Percentiles rank a stretch among this genome's conserved stretches.
These are phyloP conservation scores for Aphelenchoides bicaudatus DNA, from an alignment of 2,888 invertebrate genomes.

Conservation along the genomic window DNA sequence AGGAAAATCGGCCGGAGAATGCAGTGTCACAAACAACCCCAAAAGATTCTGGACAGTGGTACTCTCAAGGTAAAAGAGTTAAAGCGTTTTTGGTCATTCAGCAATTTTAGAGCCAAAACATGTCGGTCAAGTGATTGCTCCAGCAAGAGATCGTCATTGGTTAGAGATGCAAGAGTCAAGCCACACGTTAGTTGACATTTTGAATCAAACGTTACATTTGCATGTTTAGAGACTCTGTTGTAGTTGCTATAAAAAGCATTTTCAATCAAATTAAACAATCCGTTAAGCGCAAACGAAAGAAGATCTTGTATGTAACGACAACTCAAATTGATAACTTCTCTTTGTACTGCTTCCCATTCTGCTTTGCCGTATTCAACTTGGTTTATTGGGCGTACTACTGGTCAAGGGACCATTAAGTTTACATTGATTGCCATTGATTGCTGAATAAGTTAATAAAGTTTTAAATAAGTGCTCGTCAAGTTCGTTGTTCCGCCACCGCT, in stretches of 20 bases:
- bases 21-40: conserved; percentile 21
- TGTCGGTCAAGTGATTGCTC: not conserved
- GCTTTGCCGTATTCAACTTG: conserved; percentile 53
- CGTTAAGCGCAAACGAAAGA: not conserved
- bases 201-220: not conserved
- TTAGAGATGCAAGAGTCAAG: not conserved
- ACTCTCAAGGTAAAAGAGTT: not conserved
- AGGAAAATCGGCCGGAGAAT: not conserved
- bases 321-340: conserved; percentile 48
- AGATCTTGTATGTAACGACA: conserved; percentile 26
- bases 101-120: conserved; percentile 7
- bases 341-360: conserved; percentile 45
- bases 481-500: too few species aligned
- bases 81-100: not conserved
- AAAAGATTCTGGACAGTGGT: not conserved
- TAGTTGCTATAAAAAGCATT: not conserved
- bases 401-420: conserved; percentile 21
- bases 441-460: conserved; percentile 1
- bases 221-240: not conserved
- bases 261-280: not conserved
- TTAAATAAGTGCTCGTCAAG: too few species aligned
- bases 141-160: not conserved
- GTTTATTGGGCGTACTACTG: conserved; percentile 59
- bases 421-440: not conserved
- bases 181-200: not conserved